A percentile compares a stretch with the other conserved stretches of the same genome.
Conservation (phyloP, 1,140 invertebrate genomes). For the Metopolophium dirhodum region DNA sequence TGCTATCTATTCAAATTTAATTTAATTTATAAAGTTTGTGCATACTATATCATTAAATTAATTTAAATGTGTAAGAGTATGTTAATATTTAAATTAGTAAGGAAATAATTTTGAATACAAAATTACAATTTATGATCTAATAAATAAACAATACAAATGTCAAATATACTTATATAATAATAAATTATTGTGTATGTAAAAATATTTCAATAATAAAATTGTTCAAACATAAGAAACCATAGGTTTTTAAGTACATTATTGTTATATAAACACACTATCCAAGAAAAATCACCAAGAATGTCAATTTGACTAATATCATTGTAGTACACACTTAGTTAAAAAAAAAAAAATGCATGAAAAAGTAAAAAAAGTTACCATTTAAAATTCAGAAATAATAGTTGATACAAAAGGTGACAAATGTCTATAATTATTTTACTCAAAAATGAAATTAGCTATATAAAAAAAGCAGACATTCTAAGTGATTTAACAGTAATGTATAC, state of each 20-base stretch:
- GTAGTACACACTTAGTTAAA: not conserved
- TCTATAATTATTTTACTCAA: not conserved
- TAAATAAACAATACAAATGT: constrained; percentile 12
- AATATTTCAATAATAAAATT: not conserved
- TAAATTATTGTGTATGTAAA: not conserved
- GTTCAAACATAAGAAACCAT: not conserved
- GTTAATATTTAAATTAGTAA: constrained; percentile 6
- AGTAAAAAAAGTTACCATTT: not conserved
- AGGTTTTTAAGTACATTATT: constrained; percentile 23
- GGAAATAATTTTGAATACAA: constrained; percentile 24
- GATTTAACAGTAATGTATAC: constrained; percentile 25
- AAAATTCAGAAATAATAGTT: constrained; percentile 20
- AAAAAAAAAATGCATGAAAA: not conserved
- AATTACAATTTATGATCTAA: not conserved
- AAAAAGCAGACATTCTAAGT: not conserved
- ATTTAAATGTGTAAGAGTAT: not conserved
- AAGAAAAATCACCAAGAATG: not conserved
- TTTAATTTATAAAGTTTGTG: not conserved
- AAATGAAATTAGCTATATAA: not conserved
- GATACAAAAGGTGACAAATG: not conserved
- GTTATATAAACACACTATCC: not conserved
- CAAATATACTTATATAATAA: constrained; percentile 26
- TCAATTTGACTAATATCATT: not conserved
- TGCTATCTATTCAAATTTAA: not conserved
- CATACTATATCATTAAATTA: not conserved